Evolutionary conservation across 2,797 vertebrate genomes (phyloP).

Genomic region (Leuciscus waleckii): DNA sequence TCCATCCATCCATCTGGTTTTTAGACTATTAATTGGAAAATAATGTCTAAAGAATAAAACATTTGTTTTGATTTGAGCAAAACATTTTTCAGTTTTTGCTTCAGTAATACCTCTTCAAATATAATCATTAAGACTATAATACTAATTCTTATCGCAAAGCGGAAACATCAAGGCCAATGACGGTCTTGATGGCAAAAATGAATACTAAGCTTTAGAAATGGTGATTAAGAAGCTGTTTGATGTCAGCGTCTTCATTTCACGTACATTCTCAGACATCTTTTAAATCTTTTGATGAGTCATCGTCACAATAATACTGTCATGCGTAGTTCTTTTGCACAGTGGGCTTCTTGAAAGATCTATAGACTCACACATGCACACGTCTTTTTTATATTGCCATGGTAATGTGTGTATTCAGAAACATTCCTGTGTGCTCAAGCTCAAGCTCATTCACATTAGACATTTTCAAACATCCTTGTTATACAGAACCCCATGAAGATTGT

Average conservation of each 20-base stretch:
- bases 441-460: conserved; percentile 32
- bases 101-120: conserved; percentile 3
- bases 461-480: conserved; percentile 36
- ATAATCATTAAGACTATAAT: not conserved
- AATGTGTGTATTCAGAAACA: conserved; percentile 19
- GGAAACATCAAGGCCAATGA: conserved; percentile 1
- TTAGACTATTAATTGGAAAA: not conserved
- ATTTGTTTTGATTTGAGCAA: not conserved
- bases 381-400: conserved; percentile 28
- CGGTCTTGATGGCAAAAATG: conserved; percentile 25
- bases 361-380: not conserved
- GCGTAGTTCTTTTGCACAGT: not conserved
- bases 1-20: not conserved
- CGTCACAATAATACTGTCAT: conserved; percentile 3
- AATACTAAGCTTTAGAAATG: conserved; percentile 22
- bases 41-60: not conserved
- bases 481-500: conserved; percentile 39
- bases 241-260: conserved; percentile 28
- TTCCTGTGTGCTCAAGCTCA: conserved; percentile 17
- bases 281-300: conserved; percentile 42
- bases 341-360: conserved; percentile 21
- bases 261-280: conserved; percentile 33
- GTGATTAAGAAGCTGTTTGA: conserved; percentile 9
- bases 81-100: not conserved
- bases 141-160: not conserved